phyloP scores from a whole-genome alignment of 1,140 invertebrate genomes.

The Sarcophaga bullata region DNA sequence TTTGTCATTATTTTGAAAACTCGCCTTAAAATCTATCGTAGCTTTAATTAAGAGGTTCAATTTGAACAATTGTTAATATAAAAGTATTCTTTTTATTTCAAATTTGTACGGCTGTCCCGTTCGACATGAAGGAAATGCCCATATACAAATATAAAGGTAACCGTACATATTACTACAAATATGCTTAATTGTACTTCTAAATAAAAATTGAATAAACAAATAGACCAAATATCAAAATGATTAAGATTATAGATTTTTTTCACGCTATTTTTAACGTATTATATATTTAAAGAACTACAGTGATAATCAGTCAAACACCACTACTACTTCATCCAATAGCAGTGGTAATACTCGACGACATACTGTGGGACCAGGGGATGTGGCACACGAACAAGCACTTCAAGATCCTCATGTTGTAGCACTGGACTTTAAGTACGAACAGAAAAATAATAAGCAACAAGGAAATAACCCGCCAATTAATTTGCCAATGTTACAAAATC shows the following conservation, averaged over 20 bases:
- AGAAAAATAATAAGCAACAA: constrained; percentile 50
- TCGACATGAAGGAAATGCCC: too few species aligned
- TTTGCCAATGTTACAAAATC: constrained; percentile 78
- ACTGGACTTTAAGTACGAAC: constrained; percentile 62
- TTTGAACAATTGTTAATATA: too few species aligned
- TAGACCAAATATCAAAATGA: too few species aligned
- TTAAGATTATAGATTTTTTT: neutral
- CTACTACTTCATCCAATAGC: constrained; percentile 48
- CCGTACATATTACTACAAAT: too few species aligned
- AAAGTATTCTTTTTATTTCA: too few species aligned
- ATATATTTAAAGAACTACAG: constrained; percentile 42
- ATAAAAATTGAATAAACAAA: too few species aligned
- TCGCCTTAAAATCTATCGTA: too few species aligned
- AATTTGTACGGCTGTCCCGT: too few species aligned
- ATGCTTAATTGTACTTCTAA: too few species aligned
- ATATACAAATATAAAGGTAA: too few species aligned
- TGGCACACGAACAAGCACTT: constrained; percentile 77
- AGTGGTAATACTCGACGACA: constrained; percentile 76
- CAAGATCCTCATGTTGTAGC: constrained; percentile 61
- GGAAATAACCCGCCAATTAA: constrained; percentile 76
- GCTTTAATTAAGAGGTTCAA: too few species aligned
- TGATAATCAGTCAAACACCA: constrained; percentile 56
- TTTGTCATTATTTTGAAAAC: too few species aligned
- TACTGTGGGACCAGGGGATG: constrained; percentile 92
- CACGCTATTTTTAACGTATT: neutral